Base-by-base conservation (phyloP, 2,888 invertebrate genomes). In the Metallyticus violacea region DNA sequence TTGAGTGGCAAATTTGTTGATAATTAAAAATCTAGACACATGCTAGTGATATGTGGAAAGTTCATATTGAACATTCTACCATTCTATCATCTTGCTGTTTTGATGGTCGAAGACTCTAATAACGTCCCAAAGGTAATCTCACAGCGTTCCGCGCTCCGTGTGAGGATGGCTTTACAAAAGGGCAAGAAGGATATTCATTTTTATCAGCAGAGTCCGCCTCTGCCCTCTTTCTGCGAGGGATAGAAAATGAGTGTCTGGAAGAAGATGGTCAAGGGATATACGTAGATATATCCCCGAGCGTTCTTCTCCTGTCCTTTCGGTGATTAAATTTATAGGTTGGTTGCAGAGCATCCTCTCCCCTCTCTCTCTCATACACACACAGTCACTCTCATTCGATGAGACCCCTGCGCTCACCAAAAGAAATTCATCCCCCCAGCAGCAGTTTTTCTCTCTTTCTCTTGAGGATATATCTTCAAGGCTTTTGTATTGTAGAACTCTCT, bases 321-420 rank as follows among this genome's bases (percentile, higher is more conserved):
- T n/a, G 81, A 81, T 81, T 81, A 40, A 29, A 81, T 81, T 81
- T 81, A 81, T 40, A 40, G 26, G 62, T 82, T 26, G 82, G 30
- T 62, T 62, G 40, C 40, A 62, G 40, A 62, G 40, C 40, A 62
- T 62, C 40, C 15, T 9, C 40, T 40, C 40, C 40, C 40, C 3
- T 9, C 40, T 62, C 40, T 22, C 40, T n/a, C n/a, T n/a, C n/a
- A n/a, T n/a, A n/a, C n/a, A n/a, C n/a, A n/a, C n/a, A n/a, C n/a
- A n/a, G n/a, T n/a, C n/a, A n/a, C 40, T 15, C 40, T 15, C 22
- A 62, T 62, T 62, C 40, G 40, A 62, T 62, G 15, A 62, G 40
- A 9, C 40, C 15, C 40, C 40, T 62, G 30, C 7, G 40, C 40
- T 62, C 40, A 62, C 40, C 22, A 62, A 62, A 62, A 62, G 40